phyloP scores from a whole-genome alignment of 2,888 invertebrate genomes.

The Lithophane leautieri region DNA sequence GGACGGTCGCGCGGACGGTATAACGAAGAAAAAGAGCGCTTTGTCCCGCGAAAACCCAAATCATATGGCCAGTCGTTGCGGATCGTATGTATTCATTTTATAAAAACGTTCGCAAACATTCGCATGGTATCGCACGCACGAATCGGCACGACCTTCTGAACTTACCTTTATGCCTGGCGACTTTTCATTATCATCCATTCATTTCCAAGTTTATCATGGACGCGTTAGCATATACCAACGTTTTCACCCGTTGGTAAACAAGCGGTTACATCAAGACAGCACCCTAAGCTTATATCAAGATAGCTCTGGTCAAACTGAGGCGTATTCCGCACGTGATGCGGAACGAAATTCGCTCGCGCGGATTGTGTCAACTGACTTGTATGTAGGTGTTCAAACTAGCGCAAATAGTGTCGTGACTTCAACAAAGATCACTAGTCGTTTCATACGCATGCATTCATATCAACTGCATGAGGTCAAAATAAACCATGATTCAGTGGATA shows the following conservation, averaged over 20 bases:
- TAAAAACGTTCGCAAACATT: conserved; percentile 33
- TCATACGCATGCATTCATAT: neutral
- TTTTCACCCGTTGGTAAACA: neutral
- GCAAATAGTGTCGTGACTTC: neutral
- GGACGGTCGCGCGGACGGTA: conserved; percentile 34
- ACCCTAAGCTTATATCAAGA: neutral
- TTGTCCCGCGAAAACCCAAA: conserved; percentile 43
- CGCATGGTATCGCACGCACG: conserved; percentile 46
- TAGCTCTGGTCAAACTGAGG: neutral
- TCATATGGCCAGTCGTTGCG: conserved; percentile 48
- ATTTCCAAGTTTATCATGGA: neutral
- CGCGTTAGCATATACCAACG: neutral
- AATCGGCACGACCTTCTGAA: conserved; percentile 51
- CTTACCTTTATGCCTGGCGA: conserved; percentile 38
- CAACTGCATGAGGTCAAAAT: neutral
- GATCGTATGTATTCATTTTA: conserved; percentile 53
- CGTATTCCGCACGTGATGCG: neutral
- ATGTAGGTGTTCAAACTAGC: neutral
- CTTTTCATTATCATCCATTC: conserved; percentile 10
- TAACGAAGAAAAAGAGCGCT: conserved; percentile 33
- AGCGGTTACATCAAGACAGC: neutral
- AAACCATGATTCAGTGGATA: neutral
- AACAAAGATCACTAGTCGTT: neutral
- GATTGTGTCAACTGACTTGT: neutral
- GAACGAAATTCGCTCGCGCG: neutral